Base-by-base conservation (phyloP, 2,888 invertebrate species). In the Trisateles emortualis region DNA sequence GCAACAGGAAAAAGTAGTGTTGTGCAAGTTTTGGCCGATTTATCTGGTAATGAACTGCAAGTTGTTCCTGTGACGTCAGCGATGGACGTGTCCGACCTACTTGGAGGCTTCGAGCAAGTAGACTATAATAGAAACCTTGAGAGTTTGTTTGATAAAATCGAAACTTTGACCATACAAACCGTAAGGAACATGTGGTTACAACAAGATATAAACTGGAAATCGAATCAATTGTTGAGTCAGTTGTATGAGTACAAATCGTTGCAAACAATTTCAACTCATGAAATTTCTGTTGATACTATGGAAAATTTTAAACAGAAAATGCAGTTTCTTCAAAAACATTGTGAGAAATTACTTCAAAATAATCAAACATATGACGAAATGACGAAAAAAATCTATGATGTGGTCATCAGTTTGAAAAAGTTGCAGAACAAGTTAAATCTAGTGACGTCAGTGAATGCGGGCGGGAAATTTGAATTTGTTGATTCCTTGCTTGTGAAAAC, bases 91-190 rank as follows among this genome's bases (percentile, higher is more conserved):
- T 97, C 97, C 0, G 99, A 99, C 82, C 95, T 99, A 45, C 93
- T 99, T 1, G 99, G 99, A 44, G 98, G 99, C 60, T 99, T 99
- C 88, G 99, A 99, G 93, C 99, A 99, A 95, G 93, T 94, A 1
- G 96, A 96, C 79, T 95, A 95, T 72, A 95, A 94, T 60, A 93
- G 96, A 68, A 96, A 96, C 79, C 90, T 97, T 38, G 97, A 97
- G 72, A 95, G 95, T 66, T 82, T 96, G 17, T 93, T 94, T 46
- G 94, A 94, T 56, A 90, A 88, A 76, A 90, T 94, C 14, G 94
- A 95, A 79, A 85, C 84, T 13, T 67, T 94, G 39, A 86, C 95
- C 0, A 86, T 94, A 48, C 84, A 88, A 49, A 85, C 88, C 9
- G 86, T 95, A 11, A 93, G 94, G 67, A 83, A 86, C 40, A 68